A percentile compares a stretch with the other conserved stretches of the same genome.
Conservation (phyloP, 2,113 vertebrate species). For the Anarrhichthys ocellatus region DNA sequence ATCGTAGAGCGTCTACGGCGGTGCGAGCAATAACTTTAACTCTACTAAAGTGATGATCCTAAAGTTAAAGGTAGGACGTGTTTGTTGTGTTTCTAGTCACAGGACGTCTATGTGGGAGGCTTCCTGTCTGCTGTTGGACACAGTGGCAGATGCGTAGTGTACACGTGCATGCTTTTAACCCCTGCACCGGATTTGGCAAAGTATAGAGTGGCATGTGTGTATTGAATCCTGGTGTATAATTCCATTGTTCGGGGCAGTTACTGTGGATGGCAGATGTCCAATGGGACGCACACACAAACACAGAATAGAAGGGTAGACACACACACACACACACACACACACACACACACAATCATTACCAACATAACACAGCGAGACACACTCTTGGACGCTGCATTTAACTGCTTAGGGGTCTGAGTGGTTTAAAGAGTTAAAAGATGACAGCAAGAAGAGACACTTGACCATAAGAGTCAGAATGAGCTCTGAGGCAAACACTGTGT, state of each 20-base stretch:
- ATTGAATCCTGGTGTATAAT: constrained; percentile 13
- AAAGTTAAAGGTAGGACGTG: neutral
- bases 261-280: constrained; percentile 32
- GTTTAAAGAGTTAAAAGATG: constrained; percentile 3
- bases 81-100: too few relatives aligned
- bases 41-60: too few relatives aligned
- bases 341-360: too few relatives aligned
- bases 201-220: neutral
- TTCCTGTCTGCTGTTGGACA: neutral
- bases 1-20: constrained; percentile 19
- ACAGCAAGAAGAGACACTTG: neutral
- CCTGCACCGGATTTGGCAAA: neutral
- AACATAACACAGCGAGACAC: too few relatives aligned
- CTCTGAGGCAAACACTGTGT: neutral
- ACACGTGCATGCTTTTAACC: neutral
- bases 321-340: too few relatives aligned
- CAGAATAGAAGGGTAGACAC: constrained; percentile 2
- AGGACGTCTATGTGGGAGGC: neutral
- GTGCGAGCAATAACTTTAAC: constrained; percentile 15
- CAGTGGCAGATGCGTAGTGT: neutral
- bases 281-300: constrained; percentile 5
- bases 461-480: neutral
- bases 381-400: neutral
- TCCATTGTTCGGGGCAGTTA: constrained; percentile 24
- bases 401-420: constrained; percentile 4